phyloP scores from a whole-genome alignment of 2,113 vertebrate species.

The Symphodus melops region DNA sequence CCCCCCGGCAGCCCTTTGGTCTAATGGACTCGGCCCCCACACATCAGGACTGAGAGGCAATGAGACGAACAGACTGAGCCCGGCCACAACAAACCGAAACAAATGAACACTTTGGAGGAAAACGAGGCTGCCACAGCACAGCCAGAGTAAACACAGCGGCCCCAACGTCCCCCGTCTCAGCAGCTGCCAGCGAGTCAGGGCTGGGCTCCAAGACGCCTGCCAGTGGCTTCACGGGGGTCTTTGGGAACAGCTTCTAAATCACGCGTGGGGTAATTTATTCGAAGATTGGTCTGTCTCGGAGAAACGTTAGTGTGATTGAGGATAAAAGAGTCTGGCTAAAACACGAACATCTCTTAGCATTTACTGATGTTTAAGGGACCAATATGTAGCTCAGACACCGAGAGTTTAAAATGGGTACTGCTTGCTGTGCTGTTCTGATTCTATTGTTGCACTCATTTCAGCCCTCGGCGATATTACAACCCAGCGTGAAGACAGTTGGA shows the following conservation, averaged over 20 bases:
- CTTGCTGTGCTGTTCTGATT: too few relatives aligned
- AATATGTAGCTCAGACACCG: too few relatives aligned
- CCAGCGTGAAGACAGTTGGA: too few relatives aligned
- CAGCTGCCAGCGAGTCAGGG: conserved; percentile 63
- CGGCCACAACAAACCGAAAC: conserved; percentile 50
- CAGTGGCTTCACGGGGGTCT: conserved; percentile 8
- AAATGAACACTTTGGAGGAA: conserved; percentile 59
- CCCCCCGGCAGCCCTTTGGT: conserved; percentile 37
- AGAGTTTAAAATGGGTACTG: too few relatives aligned
- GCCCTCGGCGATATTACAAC: too few relatives aligned
- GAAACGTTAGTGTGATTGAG: too few relatives aligned
- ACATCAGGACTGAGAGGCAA: conserved; percentile 48
- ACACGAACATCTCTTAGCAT: too few relatives aligned
- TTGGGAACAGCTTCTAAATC: background rate
- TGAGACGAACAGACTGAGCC: conserved; percentile 44
- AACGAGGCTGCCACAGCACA: conserved; percentile 53
- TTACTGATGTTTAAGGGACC: too few relatives aligned
- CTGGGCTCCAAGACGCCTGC: conserved; percentile 22
- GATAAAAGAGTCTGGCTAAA: too few relatives aligned
- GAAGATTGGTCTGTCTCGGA: conserved; percentile 1
- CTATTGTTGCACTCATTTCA: too few relatives aligned
- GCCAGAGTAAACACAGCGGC: conserved; percentile 51
- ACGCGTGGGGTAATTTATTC: conserved; percentile 7
- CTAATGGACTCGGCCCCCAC: conserved; percentile 66
- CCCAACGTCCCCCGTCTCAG: conserved; percentile 53